Base-by-base conservation (phyloP, 2,113 vertebrate genomes). In the Probosciger aterrimus region DNA sequence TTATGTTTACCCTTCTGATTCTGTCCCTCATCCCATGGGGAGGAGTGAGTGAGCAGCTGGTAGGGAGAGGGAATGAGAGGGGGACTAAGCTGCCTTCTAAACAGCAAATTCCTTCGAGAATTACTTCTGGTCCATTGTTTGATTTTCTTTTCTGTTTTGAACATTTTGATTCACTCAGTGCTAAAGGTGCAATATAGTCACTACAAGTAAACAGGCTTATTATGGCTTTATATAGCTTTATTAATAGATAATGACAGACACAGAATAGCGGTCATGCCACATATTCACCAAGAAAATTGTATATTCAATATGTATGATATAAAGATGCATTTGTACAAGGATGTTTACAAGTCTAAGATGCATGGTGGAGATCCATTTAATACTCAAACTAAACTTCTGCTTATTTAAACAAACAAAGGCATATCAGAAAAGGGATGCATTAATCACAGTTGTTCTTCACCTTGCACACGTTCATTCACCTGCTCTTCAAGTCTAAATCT, bases 381-480 rank as follows among this genome's bases (percentile, higher is more conserved):
- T 92, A n/a, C n/a, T 90, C 76, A 88, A 28, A 87, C 14, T 82
- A 63, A 68, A 85, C 16, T 88, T 89, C 41, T 62, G 30, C 31
- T 74, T 85, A 18, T 60, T 81, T 71, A 80, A 93, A 74, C 46
- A 91, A 67, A 39, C 52, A 80, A 73, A 86, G 52, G 37, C 41
- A 33, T 16, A 67, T 71, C 10, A 67, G 41, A 59, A 67, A 73
- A 46, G 43, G 14, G 19, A 59, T 86, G n/a, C 47, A 67, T 53
- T 96, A 68, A 86, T 93, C 37, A 75, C 39, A 88, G 57, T 64
- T 73, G 43, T 69, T 81, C 25, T 95, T 65, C 86, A 74, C 27
- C 47, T 87, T 85, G 5, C 37, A 70, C 57, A 60, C 25, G 15
- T 92, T 96, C 55, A 41, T 7, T 88, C 47, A 70, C 79, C 19